Conservation (phyloP, 2,113 vertebrate genomes). For the Ictalurus furcatus region DNA sequence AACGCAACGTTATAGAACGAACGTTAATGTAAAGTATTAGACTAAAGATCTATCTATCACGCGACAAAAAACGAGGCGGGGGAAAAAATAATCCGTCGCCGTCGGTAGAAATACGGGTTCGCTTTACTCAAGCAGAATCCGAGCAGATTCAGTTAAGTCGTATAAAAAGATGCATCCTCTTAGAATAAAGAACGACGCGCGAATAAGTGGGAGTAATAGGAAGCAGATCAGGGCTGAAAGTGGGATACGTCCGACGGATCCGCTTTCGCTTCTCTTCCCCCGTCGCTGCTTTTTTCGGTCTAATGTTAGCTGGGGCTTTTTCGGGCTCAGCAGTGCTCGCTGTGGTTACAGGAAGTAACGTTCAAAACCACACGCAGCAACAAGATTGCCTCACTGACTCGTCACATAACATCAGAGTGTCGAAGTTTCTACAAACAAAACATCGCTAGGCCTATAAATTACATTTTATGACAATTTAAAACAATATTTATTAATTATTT, state of each 20-base stretch:
- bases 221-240: slow-evolving; percentile 65
- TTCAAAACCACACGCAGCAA: slow-evolving; percentile 9
- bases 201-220: slow-evolving; percentile 56
- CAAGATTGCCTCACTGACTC: not conserved
- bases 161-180: slow-evolving; percentile 49
- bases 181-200: slow-evolving; percentile 45
- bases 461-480: not conserved
- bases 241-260: slow-evolving; percentile 66
- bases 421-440: not conserved
- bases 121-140: slow-evolving; percentile 35
- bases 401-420: not conserved
- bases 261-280: slow-evolving; percentile 41
- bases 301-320: slow-evolving; percentile 11
- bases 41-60: slow-evolving; percentile 29
- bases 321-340: slow-evolving; percentile 77
- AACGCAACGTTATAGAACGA: slow-evolving; percentile 10
- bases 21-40: slow-evolving; percentile 26
- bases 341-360: slow-evolving; percentile 73
- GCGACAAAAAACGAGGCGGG: slow-evolving; percentile 7
- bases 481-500: not conserved
- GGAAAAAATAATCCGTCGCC: slow-evolving; percentile 50
- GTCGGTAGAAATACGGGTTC: slow-evolving; percentile 31
- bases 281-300: slow-evolving; percentile 70
- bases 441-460: not conserved
- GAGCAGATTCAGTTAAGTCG: slow-evolving; percentile 36